Evolutionary conservation across 2,113 vertebrate species (phyloP).

Genomic region (Leucoraja erinaceus): DNA sequence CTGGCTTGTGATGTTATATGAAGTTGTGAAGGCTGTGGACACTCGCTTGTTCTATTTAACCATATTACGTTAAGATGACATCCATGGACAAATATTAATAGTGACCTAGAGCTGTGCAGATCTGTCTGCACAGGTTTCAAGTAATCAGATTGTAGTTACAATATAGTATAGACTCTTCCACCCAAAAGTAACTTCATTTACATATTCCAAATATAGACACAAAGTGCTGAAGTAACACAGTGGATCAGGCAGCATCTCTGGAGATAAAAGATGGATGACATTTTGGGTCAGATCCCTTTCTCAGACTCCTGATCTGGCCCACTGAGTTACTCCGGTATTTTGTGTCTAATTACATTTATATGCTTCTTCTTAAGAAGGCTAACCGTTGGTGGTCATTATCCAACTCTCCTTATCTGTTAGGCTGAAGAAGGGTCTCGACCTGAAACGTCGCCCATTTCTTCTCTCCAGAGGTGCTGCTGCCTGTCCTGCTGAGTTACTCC

Average conservation of each 20-base stretch:
- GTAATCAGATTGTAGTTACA: too few species aligned
- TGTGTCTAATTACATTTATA: not conserved
- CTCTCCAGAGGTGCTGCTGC: too few species aligned
- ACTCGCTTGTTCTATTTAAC: not conserved
- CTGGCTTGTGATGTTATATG: not conserved
- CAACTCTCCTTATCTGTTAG: too few species aligned
- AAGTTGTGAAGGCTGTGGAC: not conserved
- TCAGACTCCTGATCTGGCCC: too few species aligned
- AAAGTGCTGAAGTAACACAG: too few species aligned
- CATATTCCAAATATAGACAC: not conserved
- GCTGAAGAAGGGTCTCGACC: too few species aligned
- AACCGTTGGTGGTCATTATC: not conserved
- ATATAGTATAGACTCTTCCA: not conserved
- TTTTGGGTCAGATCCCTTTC: too few species aligned
- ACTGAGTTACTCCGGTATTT: too few species aligned
- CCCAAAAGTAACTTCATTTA: not conserved
- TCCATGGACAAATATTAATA: not conserved
- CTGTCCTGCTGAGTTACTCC: too few species aligned
- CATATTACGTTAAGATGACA: not conserved
- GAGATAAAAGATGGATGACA: too few species aligned
- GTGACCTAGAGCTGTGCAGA: not conserved
- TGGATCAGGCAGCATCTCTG: too few species aligned
- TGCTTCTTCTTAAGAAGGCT: not conserved
- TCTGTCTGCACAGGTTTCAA: not conserved
- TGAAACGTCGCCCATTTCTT: too few species aligned